Base-by-base conservation (phyloP, 2,797 vertebrate species). In the Hirundo rustica region DNA sequence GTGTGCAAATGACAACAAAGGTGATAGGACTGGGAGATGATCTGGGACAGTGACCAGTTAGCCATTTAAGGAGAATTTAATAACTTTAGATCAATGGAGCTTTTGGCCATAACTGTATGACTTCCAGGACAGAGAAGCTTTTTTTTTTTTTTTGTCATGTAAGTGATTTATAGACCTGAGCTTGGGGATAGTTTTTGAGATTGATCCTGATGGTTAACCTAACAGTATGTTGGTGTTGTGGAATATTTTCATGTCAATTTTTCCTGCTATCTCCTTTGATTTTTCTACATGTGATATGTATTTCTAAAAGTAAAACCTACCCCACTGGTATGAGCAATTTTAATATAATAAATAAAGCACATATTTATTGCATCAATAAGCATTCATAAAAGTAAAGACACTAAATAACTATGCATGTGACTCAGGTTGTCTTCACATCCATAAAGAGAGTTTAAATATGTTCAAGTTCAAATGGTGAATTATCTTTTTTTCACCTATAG, bases 1-100 rank as follows among this genome's bases (percentile, higher is more conserved):
- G 12, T 44, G 19, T 47, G 16, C 16, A 51, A 45, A 62, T 16
- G 18, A 36, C 30, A 70, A 13, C 36, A 77, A 67, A 93, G 15
- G 2, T 0, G 0, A 10, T 38, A 40, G 26, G 23, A 61, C 13
- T 60, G 38, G 45, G 8, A 72, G 18, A 19, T 13, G 9, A 34
- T 42, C 21, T 61, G 15, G 6, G 26, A 6, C 26, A 75, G 19
- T 20, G 17, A 50, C 9, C 2, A n/a, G 15, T 25, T n/a, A 77
- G 50, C 3, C 7, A 68, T 54, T 74, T 74, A 74, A 83, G 50
- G 3, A 8, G 25, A 64, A 16, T 77, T 67, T 83, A 64, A 64
- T 11, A 76, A 8, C 5, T 4, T 32, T 20, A 85, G 13, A 70
- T 53, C 61, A 85, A 64, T 13, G 53, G 45, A 85, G 9, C 15